Percentiles rank a stretch among this genome's conserved stretches.
phyloP scores from a whole-genome alignment of 2,888 invertebrate species.

The Tuberolachnus salignus region DNA sequence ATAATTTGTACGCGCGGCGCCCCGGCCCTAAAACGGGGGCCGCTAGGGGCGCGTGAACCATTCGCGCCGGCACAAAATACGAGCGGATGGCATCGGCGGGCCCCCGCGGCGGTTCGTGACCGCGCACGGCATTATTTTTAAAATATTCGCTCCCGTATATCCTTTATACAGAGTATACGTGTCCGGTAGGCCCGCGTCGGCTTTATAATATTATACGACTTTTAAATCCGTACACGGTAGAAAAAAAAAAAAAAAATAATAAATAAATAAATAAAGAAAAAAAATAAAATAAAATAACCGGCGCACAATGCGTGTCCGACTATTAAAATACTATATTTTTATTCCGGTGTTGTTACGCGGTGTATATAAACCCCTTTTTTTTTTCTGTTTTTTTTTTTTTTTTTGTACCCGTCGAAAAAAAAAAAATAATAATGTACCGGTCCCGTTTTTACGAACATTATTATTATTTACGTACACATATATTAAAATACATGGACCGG shows the following conservation, averaged over 20 bases:
- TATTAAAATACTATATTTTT: no score
- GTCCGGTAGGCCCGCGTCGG: constrained; percentile 44
- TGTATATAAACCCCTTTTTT: background rate
- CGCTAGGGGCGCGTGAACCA: background rate
- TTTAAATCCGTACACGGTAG: constrained; percentile 52
- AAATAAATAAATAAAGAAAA: no score
- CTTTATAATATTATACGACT: constrained; percentile 30
- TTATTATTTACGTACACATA: no score
- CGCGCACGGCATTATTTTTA: constrained; percentile 41
- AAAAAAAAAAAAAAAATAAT: no score
- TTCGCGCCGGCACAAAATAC: constrained; percentile 41
- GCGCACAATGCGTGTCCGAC: no score
- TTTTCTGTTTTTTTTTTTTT: background rate
- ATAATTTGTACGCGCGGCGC: background rate
- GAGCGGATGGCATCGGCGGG: background rate
- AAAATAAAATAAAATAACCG: no score
- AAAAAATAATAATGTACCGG: background rate
- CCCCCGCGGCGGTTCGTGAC: constrained; percentile 26
- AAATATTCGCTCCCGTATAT: constrained; percentile 4
- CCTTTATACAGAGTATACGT: constrained; percentile 28
- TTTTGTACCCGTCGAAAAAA: background rate
- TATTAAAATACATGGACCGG: no score
- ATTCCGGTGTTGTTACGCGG: no score
- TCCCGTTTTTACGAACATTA: no score
- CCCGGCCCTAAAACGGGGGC: no score